phyloP scores from a whole-genome alignment of 2,797 vertebrate genomes.

The Sebastes taczanowskii region DNA sequence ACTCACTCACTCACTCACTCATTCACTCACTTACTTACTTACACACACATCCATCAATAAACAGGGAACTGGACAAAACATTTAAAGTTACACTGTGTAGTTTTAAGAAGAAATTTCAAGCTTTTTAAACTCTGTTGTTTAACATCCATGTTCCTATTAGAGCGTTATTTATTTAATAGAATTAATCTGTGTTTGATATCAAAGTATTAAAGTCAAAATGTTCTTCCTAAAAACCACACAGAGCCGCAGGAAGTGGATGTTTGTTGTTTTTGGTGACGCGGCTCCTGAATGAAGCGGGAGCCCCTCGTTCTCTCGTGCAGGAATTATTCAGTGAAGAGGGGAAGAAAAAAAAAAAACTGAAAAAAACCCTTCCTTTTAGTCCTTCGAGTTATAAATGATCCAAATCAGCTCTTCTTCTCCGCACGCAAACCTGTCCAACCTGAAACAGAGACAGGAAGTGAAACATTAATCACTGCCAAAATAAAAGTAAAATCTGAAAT shows the following conservation, averaged over 20 bases:
- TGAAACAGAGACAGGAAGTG: conserved; percentile 28
- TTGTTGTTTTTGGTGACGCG: conserved; percentile 44
- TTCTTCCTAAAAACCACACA: conserved; percentile 43
- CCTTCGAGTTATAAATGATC: conserved; percentile 63
- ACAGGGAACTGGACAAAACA: conserved; percentile 13
- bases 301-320: conserved; percentile 66
- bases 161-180: background rate
- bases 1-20: too few species aligned
- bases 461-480: background rate
- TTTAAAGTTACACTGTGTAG: conserved; percentile 41
- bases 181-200: conserved; percentile 11
- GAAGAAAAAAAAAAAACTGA: conserved; percentile 23
- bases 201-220: conserved; percentile 18
- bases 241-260: conserved; percentile 32
- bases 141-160: conserved; percentile 5
- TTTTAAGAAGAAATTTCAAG: conserved; percentile 33
- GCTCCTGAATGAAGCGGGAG: conserved; percentile 46
- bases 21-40: background rate
- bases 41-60: background rate
- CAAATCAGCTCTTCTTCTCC: conserved; percentile 38
- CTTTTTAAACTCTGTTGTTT: conserved; percentile 6
- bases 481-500: background rate
- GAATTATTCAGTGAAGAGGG: conserved; percentile 54
- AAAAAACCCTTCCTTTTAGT: conserved; percentile 53
- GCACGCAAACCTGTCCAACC: conserved; percentile 14